phyloP scores from a whole-genome alignment of 2,113 vertebrate genomes.

The Chrysemys picta region DNA sequence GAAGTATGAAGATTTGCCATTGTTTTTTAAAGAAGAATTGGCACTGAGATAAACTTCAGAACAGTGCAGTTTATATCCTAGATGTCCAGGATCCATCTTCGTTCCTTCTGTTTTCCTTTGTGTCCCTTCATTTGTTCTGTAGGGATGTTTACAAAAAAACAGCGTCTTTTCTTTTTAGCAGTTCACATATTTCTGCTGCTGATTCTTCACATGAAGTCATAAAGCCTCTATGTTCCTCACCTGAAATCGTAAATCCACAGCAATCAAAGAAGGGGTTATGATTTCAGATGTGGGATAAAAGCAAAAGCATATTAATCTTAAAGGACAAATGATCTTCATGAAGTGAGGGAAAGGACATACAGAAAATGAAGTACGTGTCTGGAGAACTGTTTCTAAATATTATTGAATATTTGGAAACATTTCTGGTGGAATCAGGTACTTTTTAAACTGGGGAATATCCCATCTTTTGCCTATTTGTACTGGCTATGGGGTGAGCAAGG shows the following conservation, averaged over 20 bases:
- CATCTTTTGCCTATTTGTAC: background rate
- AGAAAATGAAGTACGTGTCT: background rate
- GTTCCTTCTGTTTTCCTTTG: background rate
- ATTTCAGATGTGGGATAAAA: slow-evolving; percentile 4
- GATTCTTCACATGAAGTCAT: background rate
- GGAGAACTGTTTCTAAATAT: background rate
- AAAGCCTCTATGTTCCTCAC: background rate
- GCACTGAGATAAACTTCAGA: background rate
- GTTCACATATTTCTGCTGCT: background rate
- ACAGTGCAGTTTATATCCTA: fast-evolving
- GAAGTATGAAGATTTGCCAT: fast-evolving
- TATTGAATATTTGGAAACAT: background rate
- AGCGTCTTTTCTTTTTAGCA: background rate
- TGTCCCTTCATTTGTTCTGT: background rate
- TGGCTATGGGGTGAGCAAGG: too few relatives aligned
- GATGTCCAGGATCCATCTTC: background rate
- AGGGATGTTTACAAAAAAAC: background rate
- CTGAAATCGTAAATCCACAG: background rate
- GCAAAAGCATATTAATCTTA: background rate
- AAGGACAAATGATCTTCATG: fast-evolving
- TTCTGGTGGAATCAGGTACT: background rate
- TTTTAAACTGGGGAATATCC: background rate
- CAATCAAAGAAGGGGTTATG: background rate
- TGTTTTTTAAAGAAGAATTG: background rate
- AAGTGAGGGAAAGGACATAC: background rate